phyloP scores from a whole-genome alignment of 2,888 invertebrate species.

The Caenorhabditis sp. region DNA sequence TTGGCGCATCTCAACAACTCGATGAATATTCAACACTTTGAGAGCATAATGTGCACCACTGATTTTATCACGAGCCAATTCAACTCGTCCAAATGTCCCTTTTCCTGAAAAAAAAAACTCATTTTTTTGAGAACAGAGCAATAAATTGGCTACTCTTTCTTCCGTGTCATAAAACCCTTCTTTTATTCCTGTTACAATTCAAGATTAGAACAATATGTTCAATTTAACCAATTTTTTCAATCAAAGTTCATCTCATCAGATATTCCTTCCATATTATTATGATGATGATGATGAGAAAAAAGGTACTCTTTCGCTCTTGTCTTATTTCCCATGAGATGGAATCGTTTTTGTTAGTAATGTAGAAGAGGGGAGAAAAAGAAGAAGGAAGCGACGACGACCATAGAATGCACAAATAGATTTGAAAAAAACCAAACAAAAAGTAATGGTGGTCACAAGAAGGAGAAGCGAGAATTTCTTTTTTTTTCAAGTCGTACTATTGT shows the following conservation, averaged over 20 bases:
- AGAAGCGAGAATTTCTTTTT: neutral
- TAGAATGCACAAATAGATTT: neutral
- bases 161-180: neutral
- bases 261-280: too few species aligned
- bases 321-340: neutral
- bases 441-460: neutral
- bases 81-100: constrained; percentile 94
- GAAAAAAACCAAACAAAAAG: neutral
- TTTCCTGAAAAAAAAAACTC: constrained; percentile 75
- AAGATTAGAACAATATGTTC: neutral
- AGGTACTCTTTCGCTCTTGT: neutral
- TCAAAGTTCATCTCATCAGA: too few species aligned
- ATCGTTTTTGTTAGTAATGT: neutral
- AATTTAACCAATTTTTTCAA: too few species aligned
- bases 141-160: neutral
- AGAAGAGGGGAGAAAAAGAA: neutral
- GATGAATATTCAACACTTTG: constrained; percentile 85
- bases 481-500: neutral
- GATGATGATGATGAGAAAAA: neutral
- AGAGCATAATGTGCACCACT: constrained; percentile 86
- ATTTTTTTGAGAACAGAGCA: neutral
- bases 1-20: constrained; percentile 86
- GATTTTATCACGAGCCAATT: constrained; percentile 76
- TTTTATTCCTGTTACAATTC: neutral
- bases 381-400: neutral